Conservation (phyloP, 2,113 vertebrate genomes). For the Bubo bubo region DNA sequence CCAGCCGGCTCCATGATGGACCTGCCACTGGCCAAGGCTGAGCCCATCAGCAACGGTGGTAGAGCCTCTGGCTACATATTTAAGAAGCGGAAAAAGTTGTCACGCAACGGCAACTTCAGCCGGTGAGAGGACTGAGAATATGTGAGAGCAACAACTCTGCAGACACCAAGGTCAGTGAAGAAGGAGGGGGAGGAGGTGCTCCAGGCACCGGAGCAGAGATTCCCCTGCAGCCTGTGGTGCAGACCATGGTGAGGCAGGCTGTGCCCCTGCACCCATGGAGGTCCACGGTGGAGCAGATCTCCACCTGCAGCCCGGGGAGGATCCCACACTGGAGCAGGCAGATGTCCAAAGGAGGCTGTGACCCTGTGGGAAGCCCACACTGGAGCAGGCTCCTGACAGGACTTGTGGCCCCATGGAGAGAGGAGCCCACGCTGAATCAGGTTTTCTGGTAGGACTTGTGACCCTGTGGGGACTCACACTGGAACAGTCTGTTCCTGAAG, state of each 20-base stretch:
- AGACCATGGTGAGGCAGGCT: neutral
- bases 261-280: neutral
- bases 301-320: neutral
- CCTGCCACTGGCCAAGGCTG: neutral
- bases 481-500: neutral
- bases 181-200: neutral
- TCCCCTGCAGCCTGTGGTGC: neutral
- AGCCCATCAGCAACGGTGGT: no score
- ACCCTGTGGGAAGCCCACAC: accelerated
- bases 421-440: no score
- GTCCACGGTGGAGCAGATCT: neutral
- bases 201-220: neutral
- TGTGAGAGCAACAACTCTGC: no score
- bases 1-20: neutral
- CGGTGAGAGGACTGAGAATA: neutral
- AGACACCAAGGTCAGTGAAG: neutral
- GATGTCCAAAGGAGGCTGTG: neutral
- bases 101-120: no score
- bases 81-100: no score
- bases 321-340: neutral
- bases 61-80: no score
- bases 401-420: no score
- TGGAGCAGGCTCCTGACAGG: no score
- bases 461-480: no score
- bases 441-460: no score